phyloP scores from a whole-genome alignment of 2,113 vertebrate species.

The Antigone vipio region DNA sequence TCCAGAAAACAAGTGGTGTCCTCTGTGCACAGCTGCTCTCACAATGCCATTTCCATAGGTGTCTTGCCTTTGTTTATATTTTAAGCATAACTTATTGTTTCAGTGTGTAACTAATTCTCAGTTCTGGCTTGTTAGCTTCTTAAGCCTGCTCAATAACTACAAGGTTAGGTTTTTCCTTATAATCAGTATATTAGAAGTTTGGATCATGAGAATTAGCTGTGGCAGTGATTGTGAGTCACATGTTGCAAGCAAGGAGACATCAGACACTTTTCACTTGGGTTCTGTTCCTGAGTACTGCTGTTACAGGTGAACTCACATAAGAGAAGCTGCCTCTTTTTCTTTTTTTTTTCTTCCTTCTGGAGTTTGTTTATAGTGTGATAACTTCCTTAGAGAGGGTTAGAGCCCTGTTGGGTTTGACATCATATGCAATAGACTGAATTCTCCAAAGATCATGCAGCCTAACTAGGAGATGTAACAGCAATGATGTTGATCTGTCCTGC shows the following conservation, averaged over 20 bases:
- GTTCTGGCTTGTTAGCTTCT: conserved; percentile 40
- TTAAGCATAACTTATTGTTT: conserved; percentile 12
- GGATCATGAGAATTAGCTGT: neutral
- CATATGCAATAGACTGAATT: neutral
- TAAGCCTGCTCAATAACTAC: conserved; percentile 6
- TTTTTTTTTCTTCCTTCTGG: neutral
- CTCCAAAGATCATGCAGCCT: neutral
- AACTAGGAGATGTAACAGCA: neutral
- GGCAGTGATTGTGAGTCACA: neutral
- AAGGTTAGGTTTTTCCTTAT: neutral
- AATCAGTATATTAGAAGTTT: neutral
- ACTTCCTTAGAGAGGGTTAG: neutral
- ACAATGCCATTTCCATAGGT: neutral
- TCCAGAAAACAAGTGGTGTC: conserved; percentile 27
- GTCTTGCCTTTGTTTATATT: conserved; percentile 22
- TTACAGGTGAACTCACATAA: neutral
- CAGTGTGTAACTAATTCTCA: neutral
- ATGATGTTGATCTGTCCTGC: neutral
- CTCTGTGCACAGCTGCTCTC: conserved; percentile 59
- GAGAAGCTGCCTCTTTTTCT: neutral
- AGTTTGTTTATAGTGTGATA: neutral
- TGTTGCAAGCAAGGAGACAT: neutral
- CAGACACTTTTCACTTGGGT: neutral
- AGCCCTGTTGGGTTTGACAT: neutral
- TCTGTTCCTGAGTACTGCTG: neutral